Evolutionary conservation across 1,140 invertebrate genomes (phyloP).

Genomic region (Dufourea novaeangliae): DNA sequence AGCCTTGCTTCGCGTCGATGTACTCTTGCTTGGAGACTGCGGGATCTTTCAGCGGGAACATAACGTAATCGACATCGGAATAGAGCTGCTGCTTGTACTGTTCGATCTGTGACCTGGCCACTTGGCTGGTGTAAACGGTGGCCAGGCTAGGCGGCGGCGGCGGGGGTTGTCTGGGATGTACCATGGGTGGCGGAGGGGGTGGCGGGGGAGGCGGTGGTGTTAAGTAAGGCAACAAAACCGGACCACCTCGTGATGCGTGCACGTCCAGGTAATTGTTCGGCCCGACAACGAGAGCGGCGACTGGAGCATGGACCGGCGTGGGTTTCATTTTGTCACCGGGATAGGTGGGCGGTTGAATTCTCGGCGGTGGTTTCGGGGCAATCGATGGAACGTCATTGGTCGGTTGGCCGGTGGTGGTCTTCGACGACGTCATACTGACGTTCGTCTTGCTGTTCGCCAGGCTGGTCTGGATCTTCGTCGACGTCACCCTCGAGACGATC

Average conservation of each 20-base stretch:
- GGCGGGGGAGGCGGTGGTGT: constrained; percentile 81
- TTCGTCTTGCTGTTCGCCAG: constrained; percentile 4
- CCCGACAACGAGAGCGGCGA: constrained; percentile 82
- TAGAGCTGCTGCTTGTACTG: constrained; percentile 93
- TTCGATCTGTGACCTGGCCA: constrained; percentile 89
- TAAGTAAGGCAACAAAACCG: constrained; percentile 84
- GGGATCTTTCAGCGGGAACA: constrained; percentile 94
- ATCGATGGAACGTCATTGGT: neutral
- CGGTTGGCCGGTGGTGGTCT: neutral
- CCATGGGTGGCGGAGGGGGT: constrained; percentile 78
- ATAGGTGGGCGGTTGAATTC: constrained; percentile 79
- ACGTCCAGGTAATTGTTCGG: constrained; percentile 88
- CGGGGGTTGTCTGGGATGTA: constrained; percentile 78
- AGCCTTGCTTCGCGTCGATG: constrained; percentile 91
- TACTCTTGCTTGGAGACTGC: constrained; percentile 94
- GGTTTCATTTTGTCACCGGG: constrained; percentile 83
- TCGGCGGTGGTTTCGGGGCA: constrained; percentile 76
- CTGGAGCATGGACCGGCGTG: constrained; percentile 78
- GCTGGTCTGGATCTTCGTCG: constrained; percentile 13
- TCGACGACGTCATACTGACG: neutral
- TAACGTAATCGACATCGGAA: constrained; percentile 94
- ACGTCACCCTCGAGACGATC: constrained; percentile 25
- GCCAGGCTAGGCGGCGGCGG: constrained; percentile 83
- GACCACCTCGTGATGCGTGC: constrained; percentile 83
- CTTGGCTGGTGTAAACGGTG: constrained; percentile 85